phyloP scores from a whole-genome alignment of 2,797 vertebrate species.

The Acropternis orthonyx region DNA sequence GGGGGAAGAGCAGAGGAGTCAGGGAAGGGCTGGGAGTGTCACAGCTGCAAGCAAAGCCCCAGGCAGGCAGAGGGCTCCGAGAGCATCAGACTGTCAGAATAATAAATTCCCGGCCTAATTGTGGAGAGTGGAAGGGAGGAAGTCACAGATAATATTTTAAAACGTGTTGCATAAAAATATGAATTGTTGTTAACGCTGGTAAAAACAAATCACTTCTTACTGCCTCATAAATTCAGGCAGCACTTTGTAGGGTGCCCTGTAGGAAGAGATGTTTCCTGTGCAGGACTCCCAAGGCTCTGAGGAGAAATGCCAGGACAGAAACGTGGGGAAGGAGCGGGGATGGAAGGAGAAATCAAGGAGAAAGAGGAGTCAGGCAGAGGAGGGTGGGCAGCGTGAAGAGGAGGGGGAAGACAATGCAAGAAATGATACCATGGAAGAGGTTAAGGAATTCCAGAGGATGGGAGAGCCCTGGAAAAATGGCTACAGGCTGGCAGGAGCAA shows the following conservation, averaged over 20 bases:
- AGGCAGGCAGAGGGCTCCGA: background rate
- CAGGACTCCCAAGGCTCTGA: background rate
- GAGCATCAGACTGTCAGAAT: background rate
- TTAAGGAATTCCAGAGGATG: background rate
- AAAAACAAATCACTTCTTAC: constrained; percentile 53
- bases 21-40: background rate
- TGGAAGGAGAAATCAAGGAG: background rate
- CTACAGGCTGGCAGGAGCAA: background rate
- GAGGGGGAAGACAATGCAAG: background rate
- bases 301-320: background rate
- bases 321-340: background rate
- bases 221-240: constrained; percentile 31
- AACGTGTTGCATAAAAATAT: constrained; percentile 14
- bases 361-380: background rate
- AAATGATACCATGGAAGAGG: background rate
- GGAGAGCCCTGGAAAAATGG: background rate
- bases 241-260: background rate
- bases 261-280: background rate
- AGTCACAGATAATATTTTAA: constrained; percentile 57
- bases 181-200: constrained; percentile 44
- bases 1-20: background rate
- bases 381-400: background rate
- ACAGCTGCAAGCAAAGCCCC: background rate
- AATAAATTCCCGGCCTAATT: background rate
- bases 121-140: constrained; percentile 29